Base-by-base conservation (phyloP, 37 sponge, comb jelly and placozoan genomes). In the Hormiphora californensis region DNA sequence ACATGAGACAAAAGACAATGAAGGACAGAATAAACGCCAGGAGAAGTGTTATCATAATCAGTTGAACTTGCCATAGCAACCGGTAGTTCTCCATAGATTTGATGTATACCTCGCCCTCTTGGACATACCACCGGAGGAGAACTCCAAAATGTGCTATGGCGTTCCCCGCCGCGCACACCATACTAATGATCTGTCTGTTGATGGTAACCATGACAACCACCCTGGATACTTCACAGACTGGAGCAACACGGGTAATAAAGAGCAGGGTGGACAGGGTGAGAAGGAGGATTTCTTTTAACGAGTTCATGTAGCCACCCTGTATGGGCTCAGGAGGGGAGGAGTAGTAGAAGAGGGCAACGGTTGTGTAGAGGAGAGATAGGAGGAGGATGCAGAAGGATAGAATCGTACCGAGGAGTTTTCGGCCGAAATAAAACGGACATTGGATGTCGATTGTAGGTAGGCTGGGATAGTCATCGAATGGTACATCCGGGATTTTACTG, bases 1-100 rank as follows among this genome's bases (percentile, higher is more conserved):
- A 41, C 81, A 73, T 73, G n/a, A 73, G 81, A n/a, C 46, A 73
- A 40, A 73, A 73, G 46, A 43, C 81, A 7, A 73, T 21, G 25
- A 73, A 73, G 12, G 27, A 36, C 19, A 73, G 81, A 3, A 73
- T 41, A 28, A 73, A 73, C 3, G 27, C 5, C 9, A n/a, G 46
- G n/a, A 73, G 81, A 41, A 73, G 46, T 23, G 35, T 8, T 23
- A 22, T 32, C 81, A 73, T 73, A 23, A 73, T 40, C 46, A 41
- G 27, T 36, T 73, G 40, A 9, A 73, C 46, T 22, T 73, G 39
- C 81, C 81, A 73, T 9, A n/a, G 3, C 3, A 73, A 30, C 1
- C 3, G 8, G 46, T 73, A 73, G 3, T 33, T 15, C 81, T 36
- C 39, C 22, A n/a, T 57, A 23, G 40, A 39, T 46, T 46, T 43